A percentile compares a stretch with the other conserved stretches of the same genome.
These are phyloP conservation scores for Athalia rosae DNA, from an alignment of 2,888 invertebrate genomes.

Conservation along the genomic window DNA sequence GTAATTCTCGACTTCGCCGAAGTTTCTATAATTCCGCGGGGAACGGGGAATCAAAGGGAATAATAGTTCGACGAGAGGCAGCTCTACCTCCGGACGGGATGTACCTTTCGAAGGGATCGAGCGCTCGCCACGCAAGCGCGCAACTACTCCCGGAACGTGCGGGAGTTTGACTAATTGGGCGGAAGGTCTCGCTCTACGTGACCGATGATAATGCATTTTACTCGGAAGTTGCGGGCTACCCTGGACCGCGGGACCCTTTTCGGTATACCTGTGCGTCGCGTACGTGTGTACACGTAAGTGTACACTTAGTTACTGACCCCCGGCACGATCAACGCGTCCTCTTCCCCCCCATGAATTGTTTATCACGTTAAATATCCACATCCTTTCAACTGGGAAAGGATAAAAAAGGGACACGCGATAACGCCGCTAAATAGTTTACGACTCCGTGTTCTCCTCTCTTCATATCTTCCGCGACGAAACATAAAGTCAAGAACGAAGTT, in stretches of 20 bases:
- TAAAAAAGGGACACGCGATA: background rate
- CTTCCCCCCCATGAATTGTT: slow-evolving; percentile 20
- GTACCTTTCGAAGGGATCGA: background rate
- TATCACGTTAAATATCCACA: background rate
- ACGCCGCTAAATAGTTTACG: background rate
- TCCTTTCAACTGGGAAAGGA: background rate
- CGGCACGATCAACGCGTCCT: slow-evolving; percentile 26
- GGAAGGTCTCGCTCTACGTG: slow-evolving; percentile 40
- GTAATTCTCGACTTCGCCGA: slow-evolving; percentile 6
- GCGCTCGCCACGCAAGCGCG: background rate
- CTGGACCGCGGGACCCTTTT: slow-evolving; percentile 18
- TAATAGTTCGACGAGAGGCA: slow-evolving; percentile 26
- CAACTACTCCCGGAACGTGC: slow-evolving; percentile 30
- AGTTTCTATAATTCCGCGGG: background rate
- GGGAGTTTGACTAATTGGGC: slow-evolving; percentile 39
- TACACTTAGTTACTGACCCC: slow-evolving; percentile 25
- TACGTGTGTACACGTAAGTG: background rate
- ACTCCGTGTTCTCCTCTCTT: background rate
- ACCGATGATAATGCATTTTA: slow-evolving; percentile 35
- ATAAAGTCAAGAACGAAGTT: too few species aligned
- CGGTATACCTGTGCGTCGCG: background rate
- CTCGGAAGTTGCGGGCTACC: slow-evolving; percentile 36
- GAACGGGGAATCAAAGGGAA: too few species aligned
- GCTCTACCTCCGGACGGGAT: too few species aligned
- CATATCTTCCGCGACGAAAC: too few species aligned